Percentiles rank a stretch among this genome's conserved stretches.
phyloP scores from a whole-genome alignment of 2,113 vertebrate genomes.

The Brienomyrus brachyistius region DNA sequence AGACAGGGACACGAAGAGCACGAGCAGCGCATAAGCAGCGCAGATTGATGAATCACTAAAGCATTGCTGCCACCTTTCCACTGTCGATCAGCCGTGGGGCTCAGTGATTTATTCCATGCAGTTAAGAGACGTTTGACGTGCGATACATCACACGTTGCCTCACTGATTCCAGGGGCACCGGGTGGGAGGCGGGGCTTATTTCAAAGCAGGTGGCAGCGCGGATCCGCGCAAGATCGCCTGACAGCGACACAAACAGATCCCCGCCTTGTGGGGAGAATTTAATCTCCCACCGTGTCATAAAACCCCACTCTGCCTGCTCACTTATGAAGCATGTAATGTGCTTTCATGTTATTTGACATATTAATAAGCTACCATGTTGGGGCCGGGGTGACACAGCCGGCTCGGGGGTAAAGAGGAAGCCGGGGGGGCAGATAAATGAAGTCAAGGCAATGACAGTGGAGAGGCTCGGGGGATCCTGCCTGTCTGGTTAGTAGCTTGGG shows the following conservation, averaged over 20 bases:
- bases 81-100: constrained; percentile 19
- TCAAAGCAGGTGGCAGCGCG: neutral
- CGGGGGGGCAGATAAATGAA: neutral
- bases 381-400: neutral
- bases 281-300: constrained; percentile 27
- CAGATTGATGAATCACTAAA: constrained; percentile 8
- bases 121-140: constrained; percentile 4
- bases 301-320: constrained; percentile 15
- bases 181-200: neutral
- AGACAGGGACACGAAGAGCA: neutral
- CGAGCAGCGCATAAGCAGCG: neutral
- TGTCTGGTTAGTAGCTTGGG: neutral
- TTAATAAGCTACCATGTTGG: constrained; percentile 17
- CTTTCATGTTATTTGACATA: constrained; percentile 12
- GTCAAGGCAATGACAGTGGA: neutral
- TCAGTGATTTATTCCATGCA: constrained; percentile 12
- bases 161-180: neutral
- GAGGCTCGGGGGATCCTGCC: neutral
- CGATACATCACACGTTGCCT: constrained; percentile 18
- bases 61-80: constrained; percentile 12
- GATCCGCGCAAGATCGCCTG: neutral
- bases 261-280: constrained; percentile 20
- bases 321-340: constrained; percentile 25
- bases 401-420: neutral
- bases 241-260: constrained; percentile 7